A percentile compares a stretch with the other conserved stretches of the same genome.
Evolutionary conservation across 2,113 vertebrate species (phyloP).

Genomic region (Petrocephalus zakoni): DNA sequence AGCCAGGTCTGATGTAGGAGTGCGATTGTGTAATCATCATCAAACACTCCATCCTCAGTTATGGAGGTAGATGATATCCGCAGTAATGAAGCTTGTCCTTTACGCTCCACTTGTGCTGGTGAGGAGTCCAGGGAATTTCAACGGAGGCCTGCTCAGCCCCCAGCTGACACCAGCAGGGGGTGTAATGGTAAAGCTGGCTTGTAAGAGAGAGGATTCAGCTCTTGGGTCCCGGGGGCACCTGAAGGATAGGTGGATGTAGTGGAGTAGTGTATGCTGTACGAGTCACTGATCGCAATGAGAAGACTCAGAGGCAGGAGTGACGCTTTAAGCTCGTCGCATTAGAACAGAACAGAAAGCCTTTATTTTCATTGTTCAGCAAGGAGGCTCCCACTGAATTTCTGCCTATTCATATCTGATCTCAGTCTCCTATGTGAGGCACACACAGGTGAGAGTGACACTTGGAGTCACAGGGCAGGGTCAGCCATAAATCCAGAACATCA

Average conservation of each 20-base stretch:
- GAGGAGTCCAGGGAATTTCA: neutral
- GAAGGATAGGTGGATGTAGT: neutral
- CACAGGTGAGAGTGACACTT: neutral
- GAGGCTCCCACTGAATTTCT: neutral
- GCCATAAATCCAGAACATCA: neutral
- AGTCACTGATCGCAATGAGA: neutral
- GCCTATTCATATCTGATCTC: neutral
- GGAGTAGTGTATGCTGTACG: neutral
- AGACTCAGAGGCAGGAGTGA: neutral
- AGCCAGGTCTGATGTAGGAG: slow-evolving; percentile 9
- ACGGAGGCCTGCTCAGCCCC: neutral
- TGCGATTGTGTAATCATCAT: neutral
- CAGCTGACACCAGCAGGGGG: neutral
- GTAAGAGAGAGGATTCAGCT: neutral
- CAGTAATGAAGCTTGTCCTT: neutral
- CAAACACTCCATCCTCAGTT: neutral
- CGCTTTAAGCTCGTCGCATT: neutral
- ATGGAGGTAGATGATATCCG: neutral
- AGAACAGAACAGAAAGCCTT: neutral
- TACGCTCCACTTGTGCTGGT: neutral
- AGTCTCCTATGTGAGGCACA: neutral
- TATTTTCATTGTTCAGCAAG: neutral
- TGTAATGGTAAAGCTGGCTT: neutral
- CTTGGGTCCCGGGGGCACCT: neutral
- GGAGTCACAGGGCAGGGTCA: neutral